Conservation (phyloP, 1,140 invertebrate genomes). For the Drosophila kohkoa region DNA sequence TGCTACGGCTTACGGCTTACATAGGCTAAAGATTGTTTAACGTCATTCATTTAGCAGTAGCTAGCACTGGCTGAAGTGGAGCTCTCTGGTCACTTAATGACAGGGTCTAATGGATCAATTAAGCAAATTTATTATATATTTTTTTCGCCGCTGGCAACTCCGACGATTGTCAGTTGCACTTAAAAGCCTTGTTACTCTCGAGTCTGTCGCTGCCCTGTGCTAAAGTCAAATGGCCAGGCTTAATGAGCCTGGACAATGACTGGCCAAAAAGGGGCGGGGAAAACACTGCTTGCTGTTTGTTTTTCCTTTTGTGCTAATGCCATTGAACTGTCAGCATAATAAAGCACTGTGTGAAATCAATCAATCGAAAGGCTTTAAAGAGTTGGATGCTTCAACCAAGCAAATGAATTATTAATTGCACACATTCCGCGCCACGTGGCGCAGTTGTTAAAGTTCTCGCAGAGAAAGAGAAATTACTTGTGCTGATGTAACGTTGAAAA, state of each 20-base stretch:
- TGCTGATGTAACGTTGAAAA: slow-evolving; percentile 47
- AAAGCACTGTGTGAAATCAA: slow-evolving; percentile 2
- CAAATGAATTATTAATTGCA: slow-evolving; percentile 45
- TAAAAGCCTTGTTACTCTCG: slow-evolving; percentile 5
- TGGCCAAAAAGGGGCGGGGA: background rate
- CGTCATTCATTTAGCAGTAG: background rate
- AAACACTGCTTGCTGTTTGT: too few species aligned
- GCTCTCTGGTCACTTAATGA: slow-evolving; percentile 43
- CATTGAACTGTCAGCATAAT: slow-evolving; percentile 31
- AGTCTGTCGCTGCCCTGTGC: too few species aligned
- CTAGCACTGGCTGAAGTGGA: background rate
- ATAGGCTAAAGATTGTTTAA: slow-evolving; percentile 10
- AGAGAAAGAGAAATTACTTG: background rate
- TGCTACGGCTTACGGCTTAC: slow-evolving; percentile 25
- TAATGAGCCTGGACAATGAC: slow-evolving; percentile 29
- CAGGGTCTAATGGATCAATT: slow-evolving; percentile 61
- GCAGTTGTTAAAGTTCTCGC: slow-evolving; percentile 62
- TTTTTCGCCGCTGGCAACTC: slow-evolving; percentile 1
- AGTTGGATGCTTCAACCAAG: slow-evolving; percentile 12
- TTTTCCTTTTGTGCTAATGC: background rate
- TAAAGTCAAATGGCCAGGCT: background rate
- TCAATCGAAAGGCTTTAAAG: slow-evolving; percentile 24
- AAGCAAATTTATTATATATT: slow-evolving; percentile 11
- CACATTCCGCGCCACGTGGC: slow-evolving; percentile 32
- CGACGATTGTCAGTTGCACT: slow-evolving; percentile 5